These are phyloP conservation scores for Cheilosia vernalis DNA, from an alignment of 2,888 invertebrate genomes.

Conservation along the genomic window DNA sequence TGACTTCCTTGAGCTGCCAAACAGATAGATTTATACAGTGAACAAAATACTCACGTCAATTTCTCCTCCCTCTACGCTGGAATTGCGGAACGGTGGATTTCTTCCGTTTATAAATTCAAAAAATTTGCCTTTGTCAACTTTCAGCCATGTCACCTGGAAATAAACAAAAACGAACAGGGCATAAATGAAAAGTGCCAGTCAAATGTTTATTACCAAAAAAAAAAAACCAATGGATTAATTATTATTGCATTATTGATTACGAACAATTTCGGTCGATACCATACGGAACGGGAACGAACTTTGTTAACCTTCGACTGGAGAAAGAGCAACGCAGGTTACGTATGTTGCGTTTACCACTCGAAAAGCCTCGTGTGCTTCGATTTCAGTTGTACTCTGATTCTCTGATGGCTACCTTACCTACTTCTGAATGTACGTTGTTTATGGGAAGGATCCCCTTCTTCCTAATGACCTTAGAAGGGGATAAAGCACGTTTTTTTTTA, in stretches of 20 bases:
- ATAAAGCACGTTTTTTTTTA: too few species aligned
- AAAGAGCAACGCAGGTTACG: constrained; percentile 1
- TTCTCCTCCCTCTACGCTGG: constrained; percentile 88
- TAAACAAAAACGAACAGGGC: constrained; percentile 25
- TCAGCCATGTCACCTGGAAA: constrained; percentile 83
- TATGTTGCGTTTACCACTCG: constrained; percentile 7
- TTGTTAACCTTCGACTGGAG: constrained; percentile 38
- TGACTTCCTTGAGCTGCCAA: constrained; percentile 41
- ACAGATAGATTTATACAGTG: constrained; percentile 26
- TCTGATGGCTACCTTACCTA: too few species aligned
- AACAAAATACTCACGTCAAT: constrained; percentile 88
- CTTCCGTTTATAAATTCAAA: constrained; percentile 92
- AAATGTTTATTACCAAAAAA: constrained; percentile 31
- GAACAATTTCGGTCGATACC: constrained; percentile 16
- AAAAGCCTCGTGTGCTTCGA: background rate
- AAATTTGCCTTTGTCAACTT: constrained; percentile 86
- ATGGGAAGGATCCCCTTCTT: too few species aligned
- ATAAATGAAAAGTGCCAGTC: constrained; percentile 50
- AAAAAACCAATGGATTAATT: constrained; percentile 26
- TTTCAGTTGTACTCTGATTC: too few species aligned
- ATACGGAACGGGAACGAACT: constrained; percentile 9
- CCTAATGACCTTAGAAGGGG: too few species aligned
- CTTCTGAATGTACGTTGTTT: too few species aligned
- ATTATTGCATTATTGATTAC: constrained; percentile 20
- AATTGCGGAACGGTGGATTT: constrained; percentile 89